These are phyloP conservation scores for Catostomus latipinnis DNA, from an alignment of 2,797 vertebrate species.

Conservation along the genomic window DNA sequence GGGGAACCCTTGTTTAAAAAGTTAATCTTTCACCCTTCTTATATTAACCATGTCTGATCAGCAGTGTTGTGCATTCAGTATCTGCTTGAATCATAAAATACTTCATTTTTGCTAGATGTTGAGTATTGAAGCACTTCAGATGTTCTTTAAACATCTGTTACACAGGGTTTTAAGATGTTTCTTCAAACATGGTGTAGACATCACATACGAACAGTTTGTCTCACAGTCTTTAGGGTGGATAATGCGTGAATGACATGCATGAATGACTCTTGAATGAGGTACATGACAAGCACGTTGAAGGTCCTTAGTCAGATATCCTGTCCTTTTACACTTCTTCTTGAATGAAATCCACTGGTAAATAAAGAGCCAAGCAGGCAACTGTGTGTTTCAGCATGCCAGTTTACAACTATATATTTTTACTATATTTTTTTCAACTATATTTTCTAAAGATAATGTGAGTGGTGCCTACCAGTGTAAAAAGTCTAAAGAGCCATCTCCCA, in stretches of 20 bases:
- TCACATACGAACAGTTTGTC: slow-evolving; percentile 10
- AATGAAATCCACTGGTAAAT: neutral
- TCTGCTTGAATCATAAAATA: slow-evolving; percentile 1
- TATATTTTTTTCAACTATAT: too few species aligned
- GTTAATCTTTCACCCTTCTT: slow-evolving; percentile 1
- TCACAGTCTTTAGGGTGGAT: neutral
- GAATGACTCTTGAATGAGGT: neutral
- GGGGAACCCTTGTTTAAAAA: too few species aligned
- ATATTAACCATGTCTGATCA: neutral
- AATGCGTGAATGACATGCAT: neutral
- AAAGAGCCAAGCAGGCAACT: neutral
- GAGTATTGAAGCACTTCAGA: neutral
- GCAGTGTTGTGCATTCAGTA: slow-evolving; percentile 2
- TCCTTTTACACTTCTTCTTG: neutral
- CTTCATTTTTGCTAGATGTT: neutral
- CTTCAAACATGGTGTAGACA: neutral
- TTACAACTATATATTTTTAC: neutral
- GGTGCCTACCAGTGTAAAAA: too few species aligned
- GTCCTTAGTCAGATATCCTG: neutral
- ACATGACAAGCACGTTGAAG: neutral
- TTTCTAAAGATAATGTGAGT: too few species aligned
- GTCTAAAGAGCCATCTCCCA: too few species aligned
- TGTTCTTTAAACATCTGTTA: neutral
- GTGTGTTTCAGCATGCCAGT: neutral
- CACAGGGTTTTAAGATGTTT: neutral